Percentiles rank a stretch among this genome's conserved stretches.
Evolutionary conservation across 2,797 vertebrate species (phyloP).

Genomic region (Chelidonichthys spinosus): DNA sequence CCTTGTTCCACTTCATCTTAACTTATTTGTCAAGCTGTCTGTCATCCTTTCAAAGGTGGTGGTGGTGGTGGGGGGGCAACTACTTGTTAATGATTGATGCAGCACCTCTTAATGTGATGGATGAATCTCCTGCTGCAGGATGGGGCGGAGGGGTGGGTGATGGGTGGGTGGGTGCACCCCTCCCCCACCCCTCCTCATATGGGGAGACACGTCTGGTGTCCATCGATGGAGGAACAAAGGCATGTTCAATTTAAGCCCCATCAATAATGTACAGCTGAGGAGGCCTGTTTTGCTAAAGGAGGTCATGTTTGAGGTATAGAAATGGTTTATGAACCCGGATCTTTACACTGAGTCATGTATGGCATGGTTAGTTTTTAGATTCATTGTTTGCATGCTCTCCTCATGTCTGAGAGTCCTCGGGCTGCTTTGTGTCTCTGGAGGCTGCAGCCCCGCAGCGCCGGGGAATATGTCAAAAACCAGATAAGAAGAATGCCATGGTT

Average conservation of each 20-base stretch:
- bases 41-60: constrained; percentile 75
- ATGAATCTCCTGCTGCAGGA: constrained; percentile 75
- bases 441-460: constrained; percentile 26
- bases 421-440: constrained; percentile 60
- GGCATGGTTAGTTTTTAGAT: constrained; percentile 42
- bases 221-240: constrained; percentile 77
- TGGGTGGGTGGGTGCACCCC: constrained; percentile 58
- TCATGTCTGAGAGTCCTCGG: constrained; percentile 52
- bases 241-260: constrained; percentile 78
- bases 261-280: constrained; percentile 83
- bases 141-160: constrained; percentile 47
- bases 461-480: constrained; percentile 58
- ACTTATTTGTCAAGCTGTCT: constrained; percentile 82
- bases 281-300: constrained; percentile 53
- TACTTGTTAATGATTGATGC: constrained; percentile 85
- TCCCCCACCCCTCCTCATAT: constrained; percentile 40
- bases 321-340: constrained; percentile 46
- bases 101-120: constrained; percentile 82
- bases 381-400: constrained; percentile 41
- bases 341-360: constrained; percentile 52
- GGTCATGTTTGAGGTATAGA: constrained; percentile 42
- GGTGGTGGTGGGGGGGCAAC: neutral
- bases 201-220: constrained; percentile 70
- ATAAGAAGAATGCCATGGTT: constrained; percentile 55
- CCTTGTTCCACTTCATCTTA: constrained; percentile 77